phyloP scores from a whole-genome alignment of 2,888 invertebrate genomes.

The Catocala nupta region DNA sequence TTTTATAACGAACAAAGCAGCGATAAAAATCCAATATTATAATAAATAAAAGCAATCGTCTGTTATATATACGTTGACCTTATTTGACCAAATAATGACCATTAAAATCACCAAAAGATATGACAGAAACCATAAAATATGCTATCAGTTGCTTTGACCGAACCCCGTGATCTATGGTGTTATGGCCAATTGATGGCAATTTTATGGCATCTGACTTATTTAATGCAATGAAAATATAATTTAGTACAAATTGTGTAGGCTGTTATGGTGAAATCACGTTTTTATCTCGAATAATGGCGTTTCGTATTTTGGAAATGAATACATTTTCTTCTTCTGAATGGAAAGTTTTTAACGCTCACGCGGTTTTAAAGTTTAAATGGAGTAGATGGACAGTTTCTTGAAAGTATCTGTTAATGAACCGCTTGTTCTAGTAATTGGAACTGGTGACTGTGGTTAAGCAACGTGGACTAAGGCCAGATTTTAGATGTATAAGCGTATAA shows the following conservation, averaged over 20 bases:
- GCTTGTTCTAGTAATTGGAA: too few relatives aligned
- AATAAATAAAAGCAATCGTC: neutral
- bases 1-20: too few relatives aligned
- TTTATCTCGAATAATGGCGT: conserved; percentile 9
- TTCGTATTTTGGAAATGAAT: neutral
- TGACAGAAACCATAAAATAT: conserved; percentile 33
- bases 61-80: conserved; percentile 9
- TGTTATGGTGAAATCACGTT: conserved; percentile 4
- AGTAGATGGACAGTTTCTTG: neutral
- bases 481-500: too few relatives aligned
- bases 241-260: conserved; percentile 35
- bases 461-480: too few relatives aligned
- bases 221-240: conserved; percentile 42
- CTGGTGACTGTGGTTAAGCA: too few relatives aligned
- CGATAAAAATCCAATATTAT: neutral
- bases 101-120: conserved; percentile 39
- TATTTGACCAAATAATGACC: conserved; percentile 6
- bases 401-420: too few relatives aligned
- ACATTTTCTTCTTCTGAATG: conserved; percentile 1
- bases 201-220: conserved; percentile 46
- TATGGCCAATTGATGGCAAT: conserved; percentile 35
- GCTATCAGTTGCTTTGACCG: conserved; percentile 15
- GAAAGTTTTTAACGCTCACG: conserved; percentile 10
- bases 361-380: neutral
- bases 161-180: conserved; percentile 20